Evolutionary conservation across 2,888 invertebrate species (phyloP), one percentile per base, ranked within the genome.

Genomic region (Drosophila neonasuta): DNA sequence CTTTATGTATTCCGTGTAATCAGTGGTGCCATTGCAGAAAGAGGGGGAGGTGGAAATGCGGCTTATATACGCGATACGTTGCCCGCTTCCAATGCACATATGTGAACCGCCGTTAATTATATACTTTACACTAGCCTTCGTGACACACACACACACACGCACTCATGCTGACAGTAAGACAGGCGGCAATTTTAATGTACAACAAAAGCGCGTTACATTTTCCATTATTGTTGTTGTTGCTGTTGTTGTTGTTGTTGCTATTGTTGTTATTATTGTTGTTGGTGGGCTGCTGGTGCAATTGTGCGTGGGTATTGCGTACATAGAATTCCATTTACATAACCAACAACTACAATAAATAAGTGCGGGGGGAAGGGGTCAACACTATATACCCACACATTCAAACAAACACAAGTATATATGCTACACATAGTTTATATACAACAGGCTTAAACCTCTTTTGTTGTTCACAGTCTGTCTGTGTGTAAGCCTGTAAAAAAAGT

Each of bases 1-100:
- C 83, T 84, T 86, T 85, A 82, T 82, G 81, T 82, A 85, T 80
- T 75, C 71, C 73, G 63, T 80, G 82, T 78, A 81, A 81, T 85
- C 82, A 82, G 71, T 44, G 58, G 44, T 24, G 55, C 24, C 34
- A 11, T n/a, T 11, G 46, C 30, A 20, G 24, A 11, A 9, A 49
- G 34, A 17, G 48, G 51, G 13, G 15, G 62, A 61, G 51, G 59
- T 50, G 67, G 52, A 55, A 58, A 24, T 50, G 52, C 13, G 55
- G 69, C 70, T 68, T 84, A 81, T 80, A 62, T 80, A 72, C 79
- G 84, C 79, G 81, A 70, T 48, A 71, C 65, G 44, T 52, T 64
- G 51, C 45, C 62, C 66, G 57, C 57, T 67, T 52, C 45, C 71
- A 32, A 24, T 45, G 64, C 60, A 72, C 62, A 74, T 79, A 76